phyloP scores from a whole-genome alignment of 2,888 invertebrate species.

The Sminthurides aquaticus region DNA sequence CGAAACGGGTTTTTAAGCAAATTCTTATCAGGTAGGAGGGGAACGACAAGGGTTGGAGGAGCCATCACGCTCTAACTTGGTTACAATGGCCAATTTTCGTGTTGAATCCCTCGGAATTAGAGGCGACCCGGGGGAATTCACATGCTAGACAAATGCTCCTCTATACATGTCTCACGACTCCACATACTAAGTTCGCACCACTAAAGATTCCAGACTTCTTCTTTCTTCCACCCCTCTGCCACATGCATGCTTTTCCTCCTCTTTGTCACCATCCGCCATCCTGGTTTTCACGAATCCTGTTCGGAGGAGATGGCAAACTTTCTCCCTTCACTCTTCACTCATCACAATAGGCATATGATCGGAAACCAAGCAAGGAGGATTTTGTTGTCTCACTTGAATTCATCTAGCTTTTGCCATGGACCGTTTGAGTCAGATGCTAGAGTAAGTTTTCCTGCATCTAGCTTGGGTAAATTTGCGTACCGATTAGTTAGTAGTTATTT shows the following conservation, averaged over 20 bases:
- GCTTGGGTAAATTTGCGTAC: too few relatives aligned
- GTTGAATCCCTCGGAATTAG: neutral
- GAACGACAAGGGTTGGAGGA: neutral
- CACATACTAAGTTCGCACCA: too few relatives aligned
- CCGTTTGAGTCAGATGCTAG: too few relatives aligned
- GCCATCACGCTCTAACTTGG: neutral
- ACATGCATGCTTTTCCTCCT: constrained; percentile 4
- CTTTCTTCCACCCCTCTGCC: too few relatives aligned
- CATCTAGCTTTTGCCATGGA: too few relatives aligned
- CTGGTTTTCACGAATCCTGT: constrained; percentile 3
- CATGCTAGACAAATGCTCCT: neutral
- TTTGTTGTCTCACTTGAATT: neutral
- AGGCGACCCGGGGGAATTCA: neutral
- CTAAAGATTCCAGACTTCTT: too few relatives aligned
- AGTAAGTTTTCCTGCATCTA: too few relatives aligned
- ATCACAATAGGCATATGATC: neutral
- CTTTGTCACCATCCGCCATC: constrained; percentile 9
- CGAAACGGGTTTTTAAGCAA: constrained; percentile 44
- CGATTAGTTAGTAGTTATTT: too few relatives aligned
- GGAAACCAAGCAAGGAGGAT: neutral
- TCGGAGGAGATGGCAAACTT: neutral
- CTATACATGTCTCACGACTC: neutral
- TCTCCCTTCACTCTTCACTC: constrained; percentile 1
- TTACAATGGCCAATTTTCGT: neutral
- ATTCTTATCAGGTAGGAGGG: constrained; percentile 38